Evolutionary conservation across 2,797 vertebrate species (phyloP), one percentile per base, ranked within the genome.

Genomic region (Platyrinchus mystaceus): DNA sequence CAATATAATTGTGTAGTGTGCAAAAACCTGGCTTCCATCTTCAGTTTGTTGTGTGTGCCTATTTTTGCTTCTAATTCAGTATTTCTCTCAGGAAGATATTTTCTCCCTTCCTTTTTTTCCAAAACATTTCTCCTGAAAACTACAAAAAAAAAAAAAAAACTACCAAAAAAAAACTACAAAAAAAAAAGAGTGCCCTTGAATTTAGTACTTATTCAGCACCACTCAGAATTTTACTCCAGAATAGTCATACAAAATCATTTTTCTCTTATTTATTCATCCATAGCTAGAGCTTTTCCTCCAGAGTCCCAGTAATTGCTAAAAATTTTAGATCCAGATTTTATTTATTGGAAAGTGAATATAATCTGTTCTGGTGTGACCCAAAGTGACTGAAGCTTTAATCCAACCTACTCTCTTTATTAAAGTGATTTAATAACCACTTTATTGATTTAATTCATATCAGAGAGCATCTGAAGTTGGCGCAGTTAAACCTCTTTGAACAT

Each of bases 401-500:
- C 87, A 64, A 69, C 32, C 83, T 82, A 89, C 69, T 12, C 4
- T 63, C 67, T 81, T 83, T 84, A 77, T 41, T 90, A 82, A 88
- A 94, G 55, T 87, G 74, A 91, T 91, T 91, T 93, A 95, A 93
- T 93, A 93, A 77, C 90, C 60, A 66, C 47, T 63, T 80, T 47
- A 94, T 96, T 94, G 94, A 95, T 96, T 93, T 79, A 92, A 95
- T 93, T 89, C 86, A 46, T 83, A 78, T 62, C 62, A 89, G 59
- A 68, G 63, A 86, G n/a, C 80, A 92, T 62, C 73, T 75, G 47
- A 93, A 95, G 37, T 27, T 96, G 85, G 83, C 80, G 67, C 49
- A 83, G 37, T 69, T 81, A 90, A 78, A 69, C 47, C 50, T 82
- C 78, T 86, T 76, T 1, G 0, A 84, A 81, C 23, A 70, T 64